A percentile compares a stretch with the other conserved stretches of the same genome.
These are phyloP conservation scores for Cotesia vestalis DNA, from an alignment of 1,140 invertebrate species.

Conservation along the genomic window DNA sequence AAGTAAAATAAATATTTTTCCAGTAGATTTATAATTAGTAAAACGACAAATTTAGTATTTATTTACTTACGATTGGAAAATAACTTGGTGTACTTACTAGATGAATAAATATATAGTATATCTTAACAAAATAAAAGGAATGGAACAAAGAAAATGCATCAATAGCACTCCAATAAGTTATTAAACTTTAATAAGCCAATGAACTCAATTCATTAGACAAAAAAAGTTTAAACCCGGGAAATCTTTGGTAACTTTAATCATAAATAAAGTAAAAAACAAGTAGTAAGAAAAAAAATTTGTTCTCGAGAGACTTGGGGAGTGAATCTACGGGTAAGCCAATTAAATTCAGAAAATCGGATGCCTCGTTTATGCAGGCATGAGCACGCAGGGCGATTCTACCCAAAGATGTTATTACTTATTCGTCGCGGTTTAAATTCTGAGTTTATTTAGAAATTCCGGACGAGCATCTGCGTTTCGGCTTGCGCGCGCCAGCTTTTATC, in stretches of 20 bases:
- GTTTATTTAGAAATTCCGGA: constrained; percentile 63
- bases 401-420: constrained; percentile 60
- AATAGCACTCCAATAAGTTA: constrained; percentile 22
- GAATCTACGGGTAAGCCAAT: constrained; percentile 46
- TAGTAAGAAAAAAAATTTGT: constrained; percentile 19
- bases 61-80: too few relatives aligned
- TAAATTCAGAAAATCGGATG: constrained; percentile 60
- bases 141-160: constrained; percentile 2
- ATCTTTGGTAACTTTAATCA: constrained; percentile 27
- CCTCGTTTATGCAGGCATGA: constrained; percentile 51
- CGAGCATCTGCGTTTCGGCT: constrained; percentile 57
- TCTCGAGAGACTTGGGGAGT: constrained; percentile 12
- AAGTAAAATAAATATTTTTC: constrained; percentile 26
- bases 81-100: too few relatives aligned
- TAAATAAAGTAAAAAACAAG: constrained; percentile 25
- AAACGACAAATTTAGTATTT: too few relatives aligned
- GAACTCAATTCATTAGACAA: constrained; percentile 10
- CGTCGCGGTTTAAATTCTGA: constrained; percentile 52
- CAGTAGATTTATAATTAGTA: background rate
- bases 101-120: background rate
- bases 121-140: constrained; percentile 20
- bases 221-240: constrained; percentile 27
- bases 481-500: constrained; percentile 42
- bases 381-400: constrained; percentile 29
- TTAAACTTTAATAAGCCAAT: constrained; percentile 26